Conservation (phyloP, 53 echinoderm and acorn worm species). For the Crossaster papposus region DNA sequence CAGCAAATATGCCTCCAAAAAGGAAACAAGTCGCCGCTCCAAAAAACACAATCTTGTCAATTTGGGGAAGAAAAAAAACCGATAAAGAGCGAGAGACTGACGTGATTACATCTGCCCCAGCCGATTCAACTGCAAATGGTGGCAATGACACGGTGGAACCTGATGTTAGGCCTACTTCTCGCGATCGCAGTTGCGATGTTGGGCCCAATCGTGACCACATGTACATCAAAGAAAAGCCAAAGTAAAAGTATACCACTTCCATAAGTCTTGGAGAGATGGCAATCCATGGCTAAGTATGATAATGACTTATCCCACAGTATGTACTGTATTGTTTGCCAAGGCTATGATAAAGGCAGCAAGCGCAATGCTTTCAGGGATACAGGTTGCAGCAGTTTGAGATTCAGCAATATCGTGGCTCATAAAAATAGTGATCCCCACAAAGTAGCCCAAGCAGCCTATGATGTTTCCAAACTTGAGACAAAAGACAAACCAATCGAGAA, state of each 20-base stretch:
- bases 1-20: slow-evolving; percentile 29
- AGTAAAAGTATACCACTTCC: slow-evolving; percentile 21
- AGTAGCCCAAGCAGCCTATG: slow-evolving; percentile 18
- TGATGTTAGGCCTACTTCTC: neutral
- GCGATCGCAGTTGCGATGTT: neutral
- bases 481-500: slow-evolving; percentile 47
- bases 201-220: slow-evolving; percentile 14
- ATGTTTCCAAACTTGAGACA: slow-evolving; percentile 40
- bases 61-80: neutral
- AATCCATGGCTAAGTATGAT: slow-evolving; percentile 39
- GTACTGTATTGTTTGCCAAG: slow-evolving; percentile 47
- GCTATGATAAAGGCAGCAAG: slow-evolving; percentile 34
- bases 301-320: slow-evolving; percentile 3
- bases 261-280: slow-evolving; percentile 32
- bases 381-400: slow-evolving; percentile 30
- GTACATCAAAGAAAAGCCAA: neutral
- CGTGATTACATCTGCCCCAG: neutral
- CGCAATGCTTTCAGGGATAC: slow-evolving; percentile 39
- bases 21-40: neutral
- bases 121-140: neutral
- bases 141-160: neutral
- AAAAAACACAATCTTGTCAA: slow-evolving; percentile 4
- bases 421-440: slow-evolving; percentile 31
- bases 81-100: neutral
- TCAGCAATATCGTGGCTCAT: slow-evolving; percentile 31